Percentiles rank a stretch among this genome's conserved stretches.
Evolutionary conservation across 2,113 vertebrate species (phyloP).

Genomic region (Scortum barcoo): DNA sequence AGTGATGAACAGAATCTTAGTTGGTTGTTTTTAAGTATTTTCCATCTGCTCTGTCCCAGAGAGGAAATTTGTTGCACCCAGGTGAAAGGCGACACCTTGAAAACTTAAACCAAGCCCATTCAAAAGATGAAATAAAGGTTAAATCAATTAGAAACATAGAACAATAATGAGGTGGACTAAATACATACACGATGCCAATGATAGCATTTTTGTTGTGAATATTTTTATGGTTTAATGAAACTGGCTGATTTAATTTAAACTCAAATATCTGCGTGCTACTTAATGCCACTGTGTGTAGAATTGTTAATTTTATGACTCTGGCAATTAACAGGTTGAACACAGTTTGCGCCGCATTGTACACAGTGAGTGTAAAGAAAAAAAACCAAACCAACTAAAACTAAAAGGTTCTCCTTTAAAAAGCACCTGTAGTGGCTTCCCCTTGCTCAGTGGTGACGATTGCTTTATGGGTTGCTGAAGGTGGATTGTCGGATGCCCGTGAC

Average conservation of each 20-base stretch:
- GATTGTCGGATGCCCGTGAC: background rate
- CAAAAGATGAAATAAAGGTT: background rate
- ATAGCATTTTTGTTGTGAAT: too few relatives aligned
- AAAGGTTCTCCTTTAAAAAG: background rate
- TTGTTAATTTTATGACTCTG: background rate
- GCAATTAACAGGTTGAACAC: background rate
- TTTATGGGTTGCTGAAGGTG: slow-evolving; percentile 1
- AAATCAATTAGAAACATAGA: background rate
- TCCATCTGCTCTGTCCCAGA: background rate
- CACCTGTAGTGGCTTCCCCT: background rate
- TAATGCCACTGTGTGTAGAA: background rate
- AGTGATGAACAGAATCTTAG: background rate
- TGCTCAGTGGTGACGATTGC: slow-evolving; percentile 23
- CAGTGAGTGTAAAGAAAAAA: slow-evolving; percentile 16
- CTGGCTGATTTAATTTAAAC: background rate
- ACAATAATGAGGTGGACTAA: background rate
- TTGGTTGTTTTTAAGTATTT: background rate
- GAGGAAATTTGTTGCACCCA: background rate
- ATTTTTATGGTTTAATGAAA: background rate
- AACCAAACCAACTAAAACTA: background rate
- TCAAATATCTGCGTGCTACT: slow-evolving; percentile 6
- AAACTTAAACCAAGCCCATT: background rate
- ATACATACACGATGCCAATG: background rate
- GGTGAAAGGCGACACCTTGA: background rate
- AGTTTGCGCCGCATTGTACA: slow-evolving; percentile 2